Conservation (phyloP, 1,140 invertebrate species). For the Ditylenchus dipsaci region DNA sequence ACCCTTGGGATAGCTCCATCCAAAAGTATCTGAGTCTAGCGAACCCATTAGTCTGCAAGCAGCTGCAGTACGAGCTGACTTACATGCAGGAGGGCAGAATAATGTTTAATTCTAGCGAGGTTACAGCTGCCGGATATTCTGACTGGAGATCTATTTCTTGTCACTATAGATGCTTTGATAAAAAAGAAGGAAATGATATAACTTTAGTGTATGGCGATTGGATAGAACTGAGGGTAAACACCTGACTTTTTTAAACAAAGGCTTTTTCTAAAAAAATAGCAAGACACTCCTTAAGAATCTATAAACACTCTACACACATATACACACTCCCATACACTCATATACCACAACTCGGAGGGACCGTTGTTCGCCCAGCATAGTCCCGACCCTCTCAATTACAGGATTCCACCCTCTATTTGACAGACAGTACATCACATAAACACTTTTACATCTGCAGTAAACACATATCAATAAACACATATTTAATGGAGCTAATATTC, state of each 20-base stretch:
- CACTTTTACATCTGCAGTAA: too few species aligned
- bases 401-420: too few species aligned
- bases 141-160: constrained; percentile 20
- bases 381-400: too few species aligned
- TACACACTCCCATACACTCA: too few species aligned
- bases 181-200: constrained; percentile 27
- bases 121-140: constrained; percentile 23
- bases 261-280: not conserved
- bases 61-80: constrained; percentile 34
- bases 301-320: too few species aligned
- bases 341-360: too few species aligned
- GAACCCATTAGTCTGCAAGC: constrained; percentile 22
- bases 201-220: constrained; percentile 35
- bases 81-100: constrained; percentile 17
- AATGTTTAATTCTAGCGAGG: constrained; percentile 21
- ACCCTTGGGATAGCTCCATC: constrained; percentile 43
- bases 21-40: constrained; percentile 24
- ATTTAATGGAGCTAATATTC: too few species aligned
- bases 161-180: constrained; percentile 44
- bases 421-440: too few species aligned
- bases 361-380: too few species aligned
- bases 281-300: not conserved
- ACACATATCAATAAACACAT: too few species aligned
- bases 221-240: constrained; percentile 35
- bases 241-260: not conserved